Conservation (phyloP, 2,797 vertebrate species). For the Luscinia luscinia region DNA sequence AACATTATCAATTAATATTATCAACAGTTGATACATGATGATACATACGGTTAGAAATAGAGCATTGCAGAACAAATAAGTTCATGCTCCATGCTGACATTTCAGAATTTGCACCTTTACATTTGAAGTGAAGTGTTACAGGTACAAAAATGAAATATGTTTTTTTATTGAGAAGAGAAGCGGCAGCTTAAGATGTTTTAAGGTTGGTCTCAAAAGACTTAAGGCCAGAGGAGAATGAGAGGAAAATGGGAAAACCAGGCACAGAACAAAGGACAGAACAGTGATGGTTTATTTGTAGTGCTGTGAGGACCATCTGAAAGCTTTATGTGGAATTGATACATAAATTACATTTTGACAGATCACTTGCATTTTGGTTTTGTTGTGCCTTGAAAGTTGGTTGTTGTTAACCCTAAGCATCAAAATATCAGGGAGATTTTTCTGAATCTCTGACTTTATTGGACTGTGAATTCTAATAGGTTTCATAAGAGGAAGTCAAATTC, state of each 20-base stretch:
- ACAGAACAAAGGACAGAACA: background rate
- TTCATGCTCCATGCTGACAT: background rate
- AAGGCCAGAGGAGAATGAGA: background rate
- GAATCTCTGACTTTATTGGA: background rate
- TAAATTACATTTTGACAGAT: background rate
- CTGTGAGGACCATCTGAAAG: background rate
- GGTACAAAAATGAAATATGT: background rate
- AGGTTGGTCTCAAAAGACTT: background rate
- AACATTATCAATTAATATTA: background rate
- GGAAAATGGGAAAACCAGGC: background rate
- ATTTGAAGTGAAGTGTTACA: background rate
- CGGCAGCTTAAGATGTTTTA: background rate
- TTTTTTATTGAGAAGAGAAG: background rate
- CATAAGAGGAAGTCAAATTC: background rate
- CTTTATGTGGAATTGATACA: background rate
- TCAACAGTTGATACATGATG: background rate
- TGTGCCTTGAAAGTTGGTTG: background rate
- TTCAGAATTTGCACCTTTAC: background rate
- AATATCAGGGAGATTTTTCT: background rate
- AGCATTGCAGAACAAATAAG: background rate
- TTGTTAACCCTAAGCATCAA: background rate
- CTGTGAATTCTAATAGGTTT: background rate
- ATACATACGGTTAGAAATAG: rapidly evolving
- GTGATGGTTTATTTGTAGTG: background rate
- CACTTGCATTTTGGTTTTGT: background rate